A percentile compares a stretch with the other conserved stretches of the same genome.
phyloP scores from a whole-genome alignment of 2,113 vertebrate species.

The Pygoscelis adeliae region DNA sequence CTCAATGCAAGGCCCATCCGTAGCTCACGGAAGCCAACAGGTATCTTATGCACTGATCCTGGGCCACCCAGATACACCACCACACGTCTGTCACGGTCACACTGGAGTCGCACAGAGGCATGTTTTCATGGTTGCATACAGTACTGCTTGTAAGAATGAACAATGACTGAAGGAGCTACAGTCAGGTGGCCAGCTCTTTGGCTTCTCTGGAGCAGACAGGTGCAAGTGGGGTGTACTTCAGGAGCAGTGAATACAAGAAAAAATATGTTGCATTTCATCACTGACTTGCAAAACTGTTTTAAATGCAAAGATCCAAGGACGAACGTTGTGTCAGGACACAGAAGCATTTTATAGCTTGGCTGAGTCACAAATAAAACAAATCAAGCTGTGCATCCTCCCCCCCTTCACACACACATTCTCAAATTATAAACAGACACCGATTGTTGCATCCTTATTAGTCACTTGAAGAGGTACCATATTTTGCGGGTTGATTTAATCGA shows the following conservation, averaged over 20 bases:
- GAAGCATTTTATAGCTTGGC: neutral
- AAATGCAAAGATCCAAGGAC: neutral
- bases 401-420: neutral
- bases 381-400: constrained; percentile 13
- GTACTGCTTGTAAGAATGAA: constrained; percentile 13
- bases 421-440: neutral
- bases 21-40: neutral
- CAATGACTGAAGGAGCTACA: neutral
- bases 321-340: neutral
- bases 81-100: neutral
- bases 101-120: neutral
- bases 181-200: constrained; percentile 51
- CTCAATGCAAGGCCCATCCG: neutral
- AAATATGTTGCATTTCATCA: neutral
- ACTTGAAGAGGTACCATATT: neutral
- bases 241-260: neutral
- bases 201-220: constrained; percentile 46
- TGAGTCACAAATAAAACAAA: constrained; percentile 18
- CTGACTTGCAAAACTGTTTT: neutral
- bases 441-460: neutral
- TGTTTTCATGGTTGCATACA: neutral
- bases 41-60: neutral
- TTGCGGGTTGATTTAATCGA: neutral
- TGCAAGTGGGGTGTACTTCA: neutral
- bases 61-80: neutral